A percentile compares a stretch with the other conserved stretches of the same genome.
These are phyloP conservation scores for Incurvaria masculella DNA, from an alignment of 2,888 invertebrate species.

Conservation along the genomic window DNA sequence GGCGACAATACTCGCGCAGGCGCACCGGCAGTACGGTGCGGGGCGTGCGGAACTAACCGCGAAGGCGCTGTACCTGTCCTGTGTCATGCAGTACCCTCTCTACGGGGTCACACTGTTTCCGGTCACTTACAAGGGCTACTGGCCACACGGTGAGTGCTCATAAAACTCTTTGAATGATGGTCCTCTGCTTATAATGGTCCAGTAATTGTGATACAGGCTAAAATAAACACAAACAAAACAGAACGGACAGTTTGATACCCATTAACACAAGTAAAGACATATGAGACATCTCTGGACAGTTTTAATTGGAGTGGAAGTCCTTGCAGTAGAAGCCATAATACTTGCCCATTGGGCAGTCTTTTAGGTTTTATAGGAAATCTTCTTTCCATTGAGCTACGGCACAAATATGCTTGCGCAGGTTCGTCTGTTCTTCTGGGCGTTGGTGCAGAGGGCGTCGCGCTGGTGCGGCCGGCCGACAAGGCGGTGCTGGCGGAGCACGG, in stretches of 20 bases:
- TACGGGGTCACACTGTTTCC: constrained; percentile 86
- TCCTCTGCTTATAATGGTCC: too few relatives aligned
- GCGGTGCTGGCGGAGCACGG: constrained; percentile 88
- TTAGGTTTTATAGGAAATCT: too few relatives aligned
- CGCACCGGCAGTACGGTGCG: constrained; percentile 88
- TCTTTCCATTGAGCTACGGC: too few relatives aligned
- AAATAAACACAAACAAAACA: too few relatives aligned
- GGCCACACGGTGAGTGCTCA: constrained; percentile 73
- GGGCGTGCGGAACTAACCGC: constrained; percentile 88
- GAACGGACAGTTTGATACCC: too few relatives aligned
- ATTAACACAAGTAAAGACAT: too few relatives aligned
- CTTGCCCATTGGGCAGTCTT: too few relatives aligned
- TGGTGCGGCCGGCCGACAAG: constrained; percentile 90
- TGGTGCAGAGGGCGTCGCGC: constrained; percentile 85
- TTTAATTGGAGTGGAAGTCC: too few relatives aligned
- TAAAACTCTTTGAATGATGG: too few relatives aligned
- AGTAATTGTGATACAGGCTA: too few relatives aligned
- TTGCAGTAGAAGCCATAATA: too few relatives aligned
- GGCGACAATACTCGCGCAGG: constrained; percentile 82
- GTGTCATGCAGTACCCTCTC: constrained; percentile 95
- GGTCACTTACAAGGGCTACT: constrained; percentile 90
- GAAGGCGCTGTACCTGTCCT: constrained; percentile 89
- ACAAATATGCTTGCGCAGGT: constrained; percentile 24
- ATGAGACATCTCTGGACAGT: too few relatives aligned
- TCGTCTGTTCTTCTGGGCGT: constrained; percentile 74